These are phyloP conservation scores for Drosophila yakuba DNA, from an alignment of 1,140 invertebrate genomes.

Conservation along the genomic window DNA sequence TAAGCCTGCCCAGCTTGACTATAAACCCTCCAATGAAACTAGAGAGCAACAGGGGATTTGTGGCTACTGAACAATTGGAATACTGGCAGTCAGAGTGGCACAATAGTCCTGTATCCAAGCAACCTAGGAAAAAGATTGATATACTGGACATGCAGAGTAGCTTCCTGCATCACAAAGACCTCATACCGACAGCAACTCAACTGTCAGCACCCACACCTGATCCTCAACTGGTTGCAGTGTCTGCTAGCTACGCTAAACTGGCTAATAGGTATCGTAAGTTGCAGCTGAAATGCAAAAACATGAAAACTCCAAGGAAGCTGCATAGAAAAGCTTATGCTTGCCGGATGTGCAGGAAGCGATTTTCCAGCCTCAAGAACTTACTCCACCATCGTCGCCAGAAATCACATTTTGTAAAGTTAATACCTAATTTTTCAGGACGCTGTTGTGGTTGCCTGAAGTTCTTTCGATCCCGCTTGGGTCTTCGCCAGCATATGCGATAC, in stretches of 20 bases:
- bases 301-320: conserved; percentile 1
- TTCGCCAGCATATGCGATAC: conserved; percentile 74
- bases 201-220: conserved; percentile 5
- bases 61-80: conserved; percentile 17
- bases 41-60: conserved; percentile 27
- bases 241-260: conserved; percentile 53
- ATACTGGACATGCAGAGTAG: conserved; percentile 77
- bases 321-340: conserved; percentile 19
- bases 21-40: conserved; percentile 46
- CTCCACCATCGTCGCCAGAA: conserved; percentile 44
- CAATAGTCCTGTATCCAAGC: conserved; percentile 30
- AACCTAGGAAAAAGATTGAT: conserved; percentile 64
- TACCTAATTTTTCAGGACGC: conserved; percentile 33
- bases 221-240: conserved; percentile 13
- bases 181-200: conserved; percentile 34
- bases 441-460: conserved; percentile 63
- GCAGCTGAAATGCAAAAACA: conserved; percentile 42
- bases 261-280: conserved; percentile 55
- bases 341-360: conserved; percentile 32
- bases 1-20: conserved; percentile 20
- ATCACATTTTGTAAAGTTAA: conserved; percentile 38
- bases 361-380: conserved; percentile 41
- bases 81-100: conserved; percentile 68
- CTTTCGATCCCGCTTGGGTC: conserved; percentile 54
- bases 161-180: conserved; percentile 68